Percentiles rank a stretch among this genome's conserved stretches.
Evolutionary conservation across 2,113 vertebrate species (phyloP).

Genomic region (Neopipo cinnamomea): DNA sequence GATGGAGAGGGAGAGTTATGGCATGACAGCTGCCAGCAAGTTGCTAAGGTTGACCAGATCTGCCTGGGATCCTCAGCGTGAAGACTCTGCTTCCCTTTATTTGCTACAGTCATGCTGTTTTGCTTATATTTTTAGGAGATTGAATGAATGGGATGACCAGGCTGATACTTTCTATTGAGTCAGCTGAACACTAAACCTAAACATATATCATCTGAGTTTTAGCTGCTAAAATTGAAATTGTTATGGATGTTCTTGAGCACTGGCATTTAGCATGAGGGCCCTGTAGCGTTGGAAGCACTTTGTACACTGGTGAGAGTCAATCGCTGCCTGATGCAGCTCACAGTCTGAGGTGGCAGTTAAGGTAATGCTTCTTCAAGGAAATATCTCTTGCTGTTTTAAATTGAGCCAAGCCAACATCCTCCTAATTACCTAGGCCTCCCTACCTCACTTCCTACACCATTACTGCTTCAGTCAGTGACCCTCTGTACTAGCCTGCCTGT

Average conservation of each 20-base stretch:
- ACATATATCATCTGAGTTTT: background rate
- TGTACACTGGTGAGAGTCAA: fast-evolving
- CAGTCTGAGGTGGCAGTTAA: background rate
- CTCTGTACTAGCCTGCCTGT: background rate
- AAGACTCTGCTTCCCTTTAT: background rate
- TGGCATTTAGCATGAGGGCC: fast-evolving
- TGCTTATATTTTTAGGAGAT: background rate
- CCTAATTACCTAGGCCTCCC: background rate
- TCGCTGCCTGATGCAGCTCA: background rate
- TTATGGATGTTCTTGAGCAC: background rate
- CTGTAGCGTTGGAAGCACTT: fast-evolving
- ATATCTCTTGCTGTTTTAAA: background rate
- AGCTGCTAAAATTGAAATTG: background rate
- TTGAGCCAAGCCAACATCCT: background rate
- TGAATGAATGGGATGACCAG: background rate
- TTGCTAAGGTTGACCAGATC: background rate
- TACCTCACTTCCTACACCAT: background rate
- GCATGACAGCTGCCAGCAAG: background rate
- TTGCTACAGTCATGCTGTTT: background rate
- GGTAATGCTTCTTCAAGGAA: background rate
- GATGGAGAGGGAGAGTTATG: background rate
- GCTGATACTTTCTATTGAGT: background rate
- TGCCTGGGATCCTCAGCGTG: background rate
- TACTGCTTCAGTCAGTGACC: background rate
- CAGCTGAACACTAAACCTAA: background rate